phyloP scores from a whole-genome alignment of 2,113 vertebrate genomes.

The Lampris incognitus region DNA sequence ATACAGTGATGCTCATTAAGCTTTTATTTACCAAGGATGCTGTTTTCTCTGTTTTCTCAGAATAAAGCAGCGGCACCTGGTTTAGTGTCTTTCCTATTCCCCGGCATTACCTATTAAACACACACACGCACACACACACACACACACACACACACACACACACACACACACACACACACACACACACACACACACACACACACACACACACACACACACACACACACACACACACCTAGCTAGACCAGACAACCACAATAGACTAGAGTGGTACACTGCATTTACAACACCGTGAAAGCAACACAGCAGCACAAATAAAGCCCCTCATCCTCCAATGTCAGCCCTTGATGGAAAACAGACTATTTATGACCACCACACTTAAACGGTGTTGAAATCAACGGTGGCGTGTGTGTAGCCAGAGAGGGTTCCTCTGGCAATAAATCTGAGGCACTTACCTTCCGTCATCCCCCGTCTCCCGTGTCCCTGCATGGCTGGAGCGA shows the following conservation, averaged over 20 bases:
- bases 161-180: too few species aligned
- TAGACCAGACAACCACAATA: constrained; percentile 40
- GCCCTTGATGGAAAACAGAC: constrained; percentile 25
- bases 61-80: constrained; percentile 10
- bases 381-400: constrained; percentile 29
- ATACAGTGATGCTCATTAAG: background rate
- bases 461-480: constrained; percentile 57
- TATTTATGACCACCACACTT: constrained; percentile 2
- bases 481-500: constrained; percentile 64
- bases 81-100: constrained; percentile 11
- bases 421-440: constrained; percentile 49
- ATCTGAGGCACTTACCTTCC: constrained; percentile 70
- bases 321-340: constrained; percentile 32
- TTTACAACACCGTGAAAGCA: constrained; percentile 46
- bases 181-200: too few species aligned
- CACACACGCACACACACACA: background rate
- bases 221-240: too few species aligned
- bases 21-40: background rate
- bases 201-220: too few species aligned
- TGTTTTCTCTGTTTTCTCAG: background rate
- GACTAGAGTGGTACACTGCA: constrained; percentile 28
- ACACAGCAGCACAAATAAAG: constrained; percentile 43
- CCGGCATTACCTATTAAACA: constrained; percentile 22
- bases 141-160: too few species aligned
- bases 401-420: constrained; percentile 25